Conservation (phyloP, 2,797 vertebrate genomes). For the Coracias cyanogaster region DNA sequence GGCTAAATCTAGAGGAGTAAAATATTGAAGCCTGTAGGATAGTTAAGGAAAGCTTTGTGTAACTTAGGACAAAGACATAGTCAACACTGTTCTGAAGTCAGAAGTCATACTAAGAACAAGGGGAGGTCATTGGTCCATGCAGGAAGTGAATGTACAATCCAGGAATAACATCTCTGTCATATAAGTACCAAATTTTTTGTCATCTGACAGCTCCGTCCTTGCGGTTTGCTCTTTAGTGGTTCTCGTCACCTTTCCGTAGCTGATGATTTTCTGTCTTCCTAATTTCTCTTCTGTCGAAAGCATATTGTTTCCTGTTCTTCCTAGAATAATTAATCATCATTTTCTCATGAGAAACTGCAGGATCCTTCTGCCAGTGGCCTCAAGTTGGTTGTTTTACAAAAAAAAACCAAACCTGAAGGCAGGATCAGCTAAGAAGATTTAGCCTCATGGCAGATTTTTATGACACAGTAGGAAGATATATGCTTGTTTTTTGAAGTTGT, state of each 20-base stretch:
- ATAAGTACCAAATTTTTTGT: not conserved
- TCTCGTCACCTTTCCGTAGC: not conserved
- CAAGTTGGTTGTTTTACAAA: not conserved
- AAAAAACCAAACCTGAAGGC: not conserved
- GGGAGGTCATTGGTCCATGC: not conserved
- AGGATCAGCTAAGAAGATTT: not conserved
- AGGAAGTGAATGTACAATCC: not conserved
- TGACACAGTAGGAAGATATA: not conserved
- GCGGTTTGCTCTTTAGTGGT: not conserved
- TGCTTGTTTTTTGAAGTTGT: not conserved
- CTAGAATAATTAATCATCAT: not conserved
- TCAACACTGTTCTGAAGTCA: not conserved
- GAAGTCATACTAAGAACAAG: not conserved
- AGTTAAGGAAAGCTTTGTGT: not conserved
- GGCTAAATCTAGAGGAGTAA: not conserved
- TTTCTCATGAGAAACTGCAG: not conserved
- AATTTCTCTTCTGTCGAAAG: not conserved
- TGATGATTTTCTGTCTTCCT: not conserved
- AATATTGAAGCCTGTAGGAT: not conserved
- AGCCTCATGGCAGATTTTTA: not conserved
- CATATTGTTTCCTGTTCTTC: not conserved
- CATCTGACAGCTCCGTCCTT: not conserved
- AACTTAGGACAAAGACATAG: rapidly evolving
- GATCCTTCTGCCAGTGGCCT: not conserved
- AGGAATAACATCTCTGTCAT: not conserved